Evolutionary conservation across 2,797 vertebrate genomes (phyloP), one percentile per base, ranked within the genome.

Genomic region (Rhyacichthys aspro): DNA sequence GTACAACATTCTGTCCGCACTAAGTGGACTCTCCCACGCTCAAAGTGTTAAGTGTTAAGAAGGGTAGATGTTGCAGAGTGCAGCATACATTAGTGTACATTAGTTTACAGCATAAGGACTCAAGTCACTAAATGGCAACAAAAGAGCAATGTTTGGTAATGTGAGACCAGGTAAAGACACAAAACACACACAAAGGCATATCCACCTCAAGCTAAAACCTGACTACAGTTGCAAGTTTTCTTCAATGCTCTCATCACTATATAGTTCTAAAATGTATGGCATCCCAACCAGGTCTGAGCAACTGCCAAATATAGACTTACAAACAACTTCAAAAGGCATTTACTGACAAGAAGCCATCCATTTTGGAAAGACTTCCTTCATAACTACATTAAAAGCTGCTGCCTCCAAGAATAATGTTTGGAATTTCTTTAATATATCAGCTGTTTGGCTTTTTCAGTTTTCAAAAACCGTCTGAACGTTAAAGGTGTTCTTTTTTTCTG

Each of bases 401-500:
- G 23, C 23, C n/a, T n/a, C n/a, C n/a, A n/a, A n/a, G n/a, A n/a
- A n/a, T n/a, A n/a, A n/a, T n/a, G n/a, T n/a, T n/a, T n/a, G n/a
- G n/a, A n/a, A n/a, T n/a, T n/a, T n/a, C n/a, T n/a, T n/a, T n/a
- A n/a, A n/a, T n/a, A n/a, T n/a, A n/a, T n/a, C n/a, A n/a, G n/a
- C n/a, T n/a, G n/a, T 28, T 28, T 28, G 3, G 23, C 23, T 28
- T 28, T 28, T 28, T 28, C 7, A 6, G 23, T 18, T 34, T 7
- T 5, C 11, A 39, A 50, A 5, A 39, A 15, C n/a, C 5, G 45
- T 32, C 1, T 28, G 23, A 28, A 28, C 45, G 53, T 19, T 33
- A 56, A n/a, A 67, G 66, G 47, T 63, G 33, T 14, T 52, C 19
- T 60, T 59, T 37, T 5, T 17, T 36, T 63, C 39, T 57, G 14